These are phyloP conservation scores for Archips crataeganus DNA, from an alignment of 2,888 invertebrate species.

Conservation along the genomic window DNA sequence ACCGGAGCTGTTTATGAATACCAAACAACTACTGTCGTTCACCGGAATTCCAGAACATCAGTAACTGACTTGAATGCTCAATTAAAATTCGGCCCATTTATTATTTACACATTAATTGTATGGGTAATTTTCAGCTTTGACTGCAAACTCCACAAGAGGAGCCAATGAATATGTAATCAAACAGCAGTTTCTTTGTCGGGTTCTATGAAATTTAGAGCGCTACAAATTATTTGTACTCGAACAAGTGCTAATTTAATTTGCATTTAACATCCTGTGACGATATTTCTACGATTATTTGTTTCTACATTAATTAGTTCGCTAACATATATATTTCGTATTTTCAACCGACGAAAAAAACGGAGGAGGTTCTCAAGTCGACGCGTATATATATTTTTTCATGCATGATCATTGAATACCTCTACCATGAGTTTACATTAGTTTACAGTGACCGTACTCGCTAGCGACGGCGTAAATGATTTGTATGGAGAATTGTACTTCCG, in stretches of 20 bases:
- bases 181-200: background rate
- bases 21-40: constrained; percentile 27
- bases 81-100: constrained; percentile 7
- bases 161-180: constrained; percentile 6
- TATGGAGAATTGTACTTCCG: no score
- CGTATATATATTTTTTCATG: no score
- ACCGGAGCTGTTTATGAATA: constrained; percentile 32
- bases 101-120: constrained; percentile 8
- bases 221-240: background rate
- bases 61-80: constrained; percentile 33
- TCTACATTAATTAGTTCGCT: background rate
- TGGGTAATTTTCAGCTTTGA: constrained; percentile 15
- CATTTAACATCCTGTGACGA: background rate
- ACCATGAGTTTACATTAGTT: no score
- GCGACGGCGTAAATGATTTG: no score
- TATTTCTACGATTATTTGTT: background rate
- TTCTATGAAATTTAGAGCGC: background rate
- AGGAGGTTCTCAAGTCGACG: no score
- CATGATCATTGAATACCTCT: no score
- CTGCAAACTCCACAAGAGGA: background rate
- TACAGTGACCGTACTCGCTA: no score
- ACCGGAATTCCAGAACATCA: constrained; percentile 25
- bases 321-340: background rate
- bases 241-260: background rate
- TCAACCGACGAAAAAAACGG: background rate